Evolutionary conservation across 1,140 invertebrate species (phyloP), one percentile per base, ranked within the genome.

Genomic region (Pogonomyrmex californicus): DNA sequence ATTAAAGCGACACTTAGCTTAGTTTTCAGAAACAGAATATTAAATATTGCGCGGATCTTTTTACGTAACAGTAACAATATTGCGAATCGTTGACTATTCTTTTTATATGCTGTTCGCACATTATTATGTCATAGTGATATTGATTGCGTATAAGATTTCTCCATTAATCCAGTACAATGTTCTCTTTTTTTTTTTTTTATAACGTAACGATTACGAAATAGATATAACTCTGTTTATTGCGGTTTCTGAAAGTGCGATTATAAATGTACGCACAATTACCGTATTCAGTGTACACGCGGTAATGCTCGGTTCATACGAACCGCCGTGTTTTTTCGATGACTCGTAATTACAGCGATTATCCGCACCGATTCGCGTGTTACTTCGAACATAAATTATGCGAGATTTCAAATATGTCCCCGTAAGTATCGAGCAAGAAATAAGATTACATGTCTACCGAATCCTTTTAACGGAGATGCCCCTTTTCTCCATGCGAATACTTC

Each of bases 331-430:
- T 44, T 62, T 60, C 41, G 30, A 77, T 62, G 56, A 76, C 56
- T 60, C 38, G 23, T 76, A 77, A 77, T 77, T 77, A 62, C 41
- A 12, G 41, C n/a, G 41, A 77, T 76, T 76, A 76, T 49, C 56
- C n/a, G 23, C 58, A 9, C 6, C 38, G 41, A 77, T 62, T 23
- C 38, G 23, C n/a, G 38, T 58, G n/a, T 47, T 33, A 33, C 4
- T 58, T 41, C 14, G 9, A 6, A 62, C 41, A 62, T 62, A 77
- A 77, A 77, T 62, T 62, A 77, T 47, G 23, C 23, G 75, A 60
- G 30, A 62, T 62, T 33, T 77, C 30, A 33, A 60, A 47, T 44
- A 33, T 33, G n/a, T 47, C 41, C n/a, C n/a, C 30, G 23, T 33
- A 41, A 58, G 33, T 41, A 30, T 4, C 14, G 14, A 10, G 30